Evolutionary conservation across 2,797 vertebrate species (phyloP).

Genomic region (Muscicapa striata): DNA sequence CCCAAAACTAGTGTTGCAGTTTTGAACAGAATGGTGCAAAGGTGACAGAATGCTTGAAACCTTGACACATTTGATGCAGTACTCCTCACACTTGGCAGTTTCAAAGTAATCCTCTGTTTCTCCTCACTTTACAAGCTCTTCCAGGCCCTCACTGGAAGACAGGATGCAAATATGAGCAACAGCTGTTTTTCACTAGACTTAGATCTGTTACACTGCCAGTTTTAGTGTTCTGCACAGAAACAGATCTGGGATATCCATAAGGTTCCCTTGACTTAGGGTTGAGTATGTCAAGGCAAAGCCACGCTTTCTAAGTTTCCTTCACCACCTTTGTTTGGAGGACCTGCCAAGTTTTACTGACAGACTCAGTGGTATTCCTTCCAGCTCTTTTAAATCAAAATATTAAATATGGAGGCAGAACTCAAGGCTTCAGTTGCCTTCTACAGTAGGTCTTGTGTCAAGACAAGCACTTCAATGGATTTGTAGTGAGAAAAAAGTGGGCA

Average conservation of each 20-base stretch:
- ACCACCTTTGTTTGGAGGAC: neutral
- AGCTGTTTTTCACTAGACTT: neutral
- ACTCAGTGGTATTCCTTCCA: neutral
- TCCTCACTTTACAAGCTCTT: neutral
- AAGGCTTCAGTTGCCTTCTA: neutral
- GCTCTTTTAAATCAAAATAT: neutral
- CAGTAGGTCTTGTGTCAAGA: neutral
- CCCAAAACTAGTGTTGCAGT: neutral
- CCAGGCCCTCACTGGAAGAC: neutral
- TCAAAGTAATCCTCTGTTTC: neutral
- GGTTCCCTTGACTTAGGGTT: neutral
- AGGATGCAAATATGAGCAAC: neutral
- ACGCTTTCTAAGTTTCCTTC: neutral
- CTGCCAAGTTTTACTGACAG: neutral
- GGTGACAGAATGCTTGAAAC: neutral
- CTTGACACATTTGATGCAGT: neutral
- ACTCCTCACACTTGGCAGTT: neutral
- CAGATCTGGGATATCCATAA: neutral
- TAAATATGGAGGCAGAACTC: neutral
- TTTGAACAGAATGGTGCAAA: neutral
- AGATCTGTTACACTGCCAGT: neutral
- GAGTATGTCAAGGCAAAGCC: neutral
- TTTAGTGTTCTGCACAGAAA: neutral
- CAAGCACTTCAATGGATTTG: neutral
- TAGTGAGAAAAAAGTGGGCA: neutral